Conservation (phyloP, 2,113 vertebrate species). For the Nothoprocta pentlandii region DNA sequence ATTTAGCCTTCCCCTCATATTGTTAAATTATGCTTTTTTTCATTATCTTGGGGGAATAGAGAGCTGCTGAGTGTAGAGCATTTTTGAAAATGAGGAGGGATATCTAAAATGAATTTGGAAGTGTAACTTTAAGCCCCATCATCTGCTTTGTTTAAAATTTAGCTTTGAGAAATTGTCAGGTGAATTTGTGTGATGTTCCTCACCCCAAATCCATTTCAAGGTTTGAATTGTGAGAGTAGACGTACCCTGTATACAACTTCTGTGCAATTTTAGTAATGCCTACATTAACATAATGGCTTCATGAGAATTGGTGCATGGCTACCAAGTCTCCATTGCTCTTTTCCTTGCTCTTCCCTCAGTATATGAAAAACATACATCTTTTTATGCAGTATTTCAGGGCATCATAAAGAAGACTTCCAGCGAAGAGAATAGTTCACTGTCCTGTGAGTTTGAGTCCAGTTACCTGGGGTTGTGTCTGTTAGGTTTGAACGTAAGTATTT, state of each 20-base stretch:
- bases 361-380: background rate
- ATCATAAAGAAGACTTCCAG: background rate
- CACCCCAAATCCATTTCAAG: background rate
- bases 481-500: background rate
- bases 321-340: background rate
- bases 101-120: background rate
- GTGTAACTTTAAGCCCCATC: background rate
- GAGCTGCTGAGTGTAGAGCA: background rate
- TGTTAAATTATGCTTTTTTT: background rate
- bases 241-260: background rate
- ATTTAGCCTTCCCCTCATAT: constrained; percentile 19
- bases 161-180: background rate
- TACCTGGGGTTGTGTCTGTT: background rate
- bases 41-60: background rate
- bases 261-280: background rate
- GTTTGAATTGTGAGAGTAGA: background rate
- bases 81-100: background rate
- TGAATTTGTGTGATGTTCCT: background rate
- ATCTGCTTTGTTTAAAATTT: background rate
- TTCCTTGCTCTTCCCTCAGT: background rate
- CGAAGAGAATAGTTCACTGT: background rate
- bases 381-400: background rate
- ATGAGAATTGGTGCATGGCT: background rate
- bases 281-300: background rate
- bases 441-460: background rate